phyloP scores from a whole-genome alignment of 2,113 vertebrate genomes.

The Neotragus moschatus region DNA sequence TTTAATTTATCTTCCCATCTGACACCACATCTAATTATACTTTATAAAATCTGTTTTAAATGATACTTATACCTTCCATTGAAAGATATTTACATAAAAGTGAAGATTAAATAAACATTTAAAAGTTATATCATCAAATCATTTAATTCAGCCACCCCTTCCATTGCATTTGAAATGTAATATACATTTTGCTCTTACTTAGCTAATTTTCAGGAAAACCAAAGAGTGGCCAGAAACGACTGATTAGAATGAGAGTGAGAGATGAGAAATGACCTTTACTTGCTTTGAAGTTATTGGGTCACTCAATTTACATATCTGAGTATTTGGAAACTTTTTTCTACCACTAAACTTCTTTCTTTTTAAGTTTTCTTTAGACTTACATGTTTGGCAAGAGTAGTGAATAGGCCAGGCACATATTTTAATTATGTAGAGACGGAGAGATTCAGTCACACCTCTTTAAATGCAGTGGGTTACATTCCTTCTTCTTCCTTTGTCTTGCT shows the following conservation, averaged over 20 bases:
- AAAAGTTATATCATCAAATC: conserved; percentile 76
- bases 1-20: conserved; percentile 82
- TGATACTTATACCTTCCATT: conserved; percentile 71
- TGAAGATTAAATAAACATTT: conserved; percentile 83
- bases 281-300: conserved; percentile 61
- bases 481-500: conserved; percentile 50
- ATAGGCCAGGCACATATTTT: conserved; percentile 64
- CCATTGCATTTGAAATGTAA: conserved; percentile 64
- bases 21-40: conserved; percentile 81
- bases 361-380: conserved; percentile 15
- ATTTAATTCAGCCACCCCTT: conserved; percentile 72
- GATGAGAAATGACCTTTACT: conserved; percentile 38
- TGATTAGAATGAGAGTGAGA: conserved; percentile 56
- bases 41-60: conserved; percentile 80
- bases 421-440: conserved; percentile 63
- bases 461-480: conserved; percentile 58
- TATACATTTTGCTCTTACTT: conserved; percentile 61
- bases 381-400: conserved; percentile 32
- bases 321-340: background rate
- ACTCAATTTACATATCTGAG: conserved; percentile 51
- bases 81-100: conserved; percentile 81
- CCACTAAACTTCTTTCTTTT: background rate
- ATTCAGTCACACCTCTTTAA: conserved; percentile 51
- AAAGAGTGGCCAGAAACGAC: conserved; percentile 38
- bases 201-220: conserved; percentile 67